Conservation (phyloP, 1,140 invertebrate species). For the Heliconius himera region DNA sequence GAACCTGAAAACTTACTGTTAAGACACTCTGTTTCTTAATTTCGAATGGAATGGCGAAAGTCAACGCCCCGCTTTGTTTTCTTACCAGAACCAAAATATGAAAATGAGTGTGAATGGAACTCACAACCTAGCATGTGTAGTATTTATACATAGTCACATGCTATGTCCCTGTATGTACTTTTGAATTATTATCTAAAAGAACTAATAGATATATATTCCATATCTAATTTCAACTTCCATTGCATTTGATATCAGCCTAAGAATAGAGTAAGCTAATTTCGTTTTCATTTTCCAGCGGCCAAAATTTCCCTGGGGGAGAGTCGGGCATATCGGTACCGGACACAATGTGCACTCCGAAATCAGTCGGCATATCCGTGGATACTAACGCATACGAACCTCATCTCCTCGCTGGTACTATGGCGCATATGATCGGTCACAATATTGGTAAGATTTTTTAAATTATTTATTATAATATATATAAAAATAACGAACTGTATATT, state of each 20-base stretch:
- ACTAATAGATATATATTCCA: neutral
- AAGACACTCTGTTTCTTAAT: no score
- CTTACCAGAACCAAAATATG: no score
- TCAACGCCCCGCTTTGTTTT: no score
- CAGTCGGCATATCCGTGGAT: slow-evolving; percentile 95
- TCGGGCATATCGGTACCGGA: slow-evolving; percentile 96
- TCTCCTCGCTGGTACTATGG: slow-evolving; percentile 95
- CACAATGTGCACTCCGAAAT: slow-evolving; percentile 94
- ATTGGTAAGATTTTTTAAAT: slow-evolving; percentile 85
- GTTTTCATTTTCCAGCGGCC: slow-evolving; percentile 84
- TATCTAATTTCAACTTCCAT: slow-evolving; percentile 6
- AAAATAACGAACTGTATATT: neutral
- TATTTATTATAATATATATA: neutral
- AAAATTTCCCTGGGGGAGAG: slow-evolving; percentile 91
- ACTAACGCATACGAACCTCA: slow-evolving; percentile 96
- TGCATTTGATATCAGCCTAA: slow-evolving; percentile 2
- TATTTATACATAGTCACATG: no score
- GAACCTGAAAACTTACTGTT: no score
- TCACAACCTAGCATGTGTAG: no score
- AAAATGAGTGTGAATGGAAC: no score
- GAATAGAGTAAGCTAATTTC: slow-evolving; percentile 2
- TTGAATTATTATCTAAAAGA: no score
- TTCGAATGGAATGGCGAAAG: no score
- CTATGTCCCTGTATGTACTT: no score
- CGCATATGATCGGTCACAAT: slow-evolving; percentile 98